Base-by-base conservation (phyloP, 2,888 invertebrate genomes). In the Tipula confusa region DNA sequence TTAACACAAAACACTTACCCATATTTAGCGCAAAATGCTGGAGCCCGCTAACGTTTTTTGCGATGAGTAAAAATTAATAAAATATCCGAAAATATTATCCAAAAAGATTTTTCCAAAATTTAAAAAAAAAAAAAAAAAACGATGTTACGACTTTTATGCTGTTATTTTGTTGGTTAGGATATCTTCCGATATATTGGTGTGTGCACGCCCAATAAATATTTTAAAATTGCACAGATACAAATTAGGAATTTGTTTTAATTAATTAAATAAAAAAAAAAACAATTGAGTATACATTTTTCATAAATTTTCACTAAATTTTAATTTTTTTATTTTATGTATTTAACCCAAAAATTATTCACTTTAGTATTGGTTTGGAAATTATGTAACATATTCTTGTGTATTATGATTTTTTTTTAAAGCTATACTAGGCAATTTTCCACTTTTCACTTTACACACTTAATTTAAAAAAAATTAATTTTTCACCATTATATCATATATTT, bases 371-470 rank as follows among this genome's bases (percentile, higher is more conserved):
- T 64, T 64, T 64, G 24, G 24, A 64, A 64, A 64, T 64, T 64
- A 64, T 64, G 64, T 64, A 64, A 64, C 24, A 64, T 64, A 64
- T 64, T 64, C 9, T 64, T 43, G 43, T n/a, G 15, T 43, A 7
- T 43, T 43, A n/a, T n/a, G n/a, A n/a, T 43, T 43, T 36, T 9
- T 43, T 43, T 43, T 13, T 13, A 13, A 38, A 38, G 38, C 2
- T 38, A 31, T 31, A n/a, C n/a, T 33, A 33, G 11, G 33, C 11
- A 48, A 48, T 24, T 64, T 64, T 64, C 9, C 24, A 64, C 64
- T 48, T 64, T 64, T 64, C 64, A 64, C 64, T 64, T 64, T 64
- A 24, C 64, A 24, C 64, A 64, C 64, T 64, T 64, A 64, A 64
- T 64, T 64, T 64, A 7, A 24, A 2, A 24, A 1, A 15, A 15